Percentiles rank a stretch among this genome's conserved stretches.
Conservation (phyloP, 2,113 vertebrate species). For the Danionella cerebrum region DNA sequence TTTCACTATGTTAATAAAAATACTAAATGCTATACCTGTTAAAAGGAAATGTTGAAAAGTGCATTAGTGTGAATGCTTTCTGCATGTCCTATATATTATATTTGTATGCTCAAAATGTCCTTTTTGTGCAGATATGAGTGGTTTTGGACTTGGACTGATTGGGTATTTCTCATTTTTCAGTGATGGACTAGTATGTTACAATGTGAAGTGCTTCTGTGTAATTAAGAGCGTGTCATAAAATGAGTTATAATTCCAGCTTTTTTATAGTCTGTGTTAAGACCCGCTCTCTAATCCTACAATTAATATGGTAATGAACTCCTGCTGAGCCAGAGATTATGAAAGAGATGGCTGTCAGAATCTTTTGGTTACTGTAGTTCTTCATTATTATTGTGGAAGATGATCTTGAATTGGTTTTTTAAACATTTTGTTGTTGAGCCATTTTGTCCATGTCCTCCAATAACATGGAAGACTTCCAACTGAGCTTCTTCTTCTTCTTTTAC, state of each 20-base stretch:
- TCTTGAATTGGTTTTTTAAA: background rate
- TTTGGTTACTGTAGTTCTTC: slow-evolving; percentile 15
- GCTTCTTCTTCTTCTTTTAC: too few species aligned
- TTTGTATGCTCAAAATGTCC: slow-evolving; percentile 18
- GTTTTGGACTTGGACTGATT: slow-evolving; percentile 13
- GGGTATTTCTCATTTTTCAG: slow-evolving; percentile 29
- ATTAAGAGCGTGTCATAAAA: slow-evolving; percentile 39
- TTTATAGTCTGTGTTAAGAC: slow-evolving; percentile 29
- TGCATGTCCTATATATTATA: too few species aligned
- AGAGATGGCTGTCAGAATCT: slow-evolving; percentile 15
- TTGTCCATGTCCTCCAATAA: too few species aligned
- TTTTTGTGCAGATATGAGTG: slow-evolving; percentile 17
- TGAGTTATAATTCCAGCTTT: slow-evolving; percentile 39
- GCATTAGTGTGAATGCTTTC: too few species aligned
- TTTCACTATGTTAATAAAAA: too few species aligned
- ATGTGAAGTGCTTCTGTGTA: slow-evolving; percentile 28
- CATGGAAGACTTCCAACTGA: too few species aligned
- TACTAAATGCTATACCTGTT: too few species aligned
- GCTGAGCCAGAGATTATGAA: slow-evolving; percentile 45
- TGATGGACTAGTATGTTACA: background rate
- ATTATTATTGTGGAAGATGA: background rate
- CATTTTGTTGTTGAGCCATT: too few species aligned
- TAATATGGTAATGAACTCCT: slow-evolving; percentile 70
- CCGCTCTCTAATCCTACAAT: slow-evolving; percentile 62
- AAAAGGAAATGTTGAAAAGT: too few species aligned